A percentile compares a stretch with the other conserved stretches of the same genome.
phyloP scores from a whole-genome alignment of 1,140 invertebrate species.

The Elysia chlorotica region DNA sequence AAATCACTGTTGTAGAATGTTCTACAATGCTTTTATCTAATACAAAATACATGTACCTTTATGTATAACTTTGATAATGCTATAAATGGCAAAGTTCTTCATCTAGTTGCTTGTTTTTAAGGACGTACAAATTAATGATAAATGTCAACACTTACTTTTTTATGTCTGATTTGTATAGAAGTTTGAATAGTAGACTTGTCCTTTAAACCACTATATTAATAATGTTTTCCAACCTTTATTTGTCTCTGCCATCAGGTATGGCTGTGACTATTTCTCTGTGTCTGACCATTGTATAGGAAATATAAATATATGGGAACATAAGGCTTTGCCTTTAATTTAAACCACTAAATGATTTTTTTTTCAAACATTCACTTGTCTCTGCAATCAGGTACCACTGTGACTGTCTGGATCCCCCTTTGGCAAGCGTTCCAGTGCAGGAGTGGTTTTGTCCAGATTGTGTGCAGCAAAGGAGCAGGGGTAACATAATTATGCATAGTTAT shows the following conservation, averaged over 20 bases:
- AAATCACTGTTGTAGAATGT: neutral
- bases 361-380: neutral
- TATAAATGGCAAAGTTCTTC: neutral
- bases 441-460: slow-evolving; percentile 87
- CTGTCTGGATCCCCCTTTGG: slow-evolving; percentile 76
- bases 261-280: no score
- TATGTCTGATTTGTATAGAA: no score
- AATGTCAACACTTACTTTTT: no score
- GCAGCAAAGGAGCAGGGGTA: slow-evolving; percentile 29
- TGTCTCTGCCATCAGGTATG: no score
- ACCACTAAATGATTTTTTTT: neutral
- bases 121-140: no score
- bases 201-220: no score
- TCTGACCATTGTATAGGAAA: no score
- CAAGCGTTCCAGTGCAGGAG: slow-evolving; percentile 76
- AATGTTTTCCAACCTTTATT: no score
- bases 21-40: neutral
- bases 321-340: no score
- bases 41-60: neutral
- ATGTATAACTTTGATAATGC: neutral
- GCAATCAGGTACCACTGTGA: slow-evolving; percentile 59
- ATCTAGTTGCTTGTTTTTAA: neutral
- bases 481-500: no score
- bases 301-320: no score
- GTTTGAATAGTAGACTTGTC: no score